phyloP scores from a whole-genome alignment of 2,888 invertebrate species.

The Sarcophaga rosellei region DNA sequence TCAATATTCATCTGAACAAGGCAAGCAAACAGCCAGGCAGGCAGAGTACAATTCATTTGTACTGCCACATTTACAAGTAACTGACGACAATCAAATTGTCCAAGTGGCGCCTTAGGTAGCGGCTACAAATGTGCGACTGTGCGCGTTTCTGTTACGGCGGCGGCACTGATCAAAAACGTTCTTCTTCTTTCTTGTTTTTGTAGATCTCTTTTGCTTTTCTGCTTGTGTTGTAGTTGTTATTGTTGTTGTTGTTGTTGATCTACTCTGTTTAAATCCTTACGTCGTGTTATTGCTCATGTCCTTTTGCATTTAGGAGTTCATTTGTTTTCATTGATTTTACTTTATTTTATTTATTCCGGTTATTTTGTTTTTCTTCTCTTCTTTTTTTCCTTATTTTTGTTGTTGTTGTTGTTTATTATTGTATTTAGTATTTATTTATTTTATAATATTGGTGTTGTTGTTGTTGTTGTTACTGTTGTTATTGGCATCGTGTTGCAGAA shows the following conservation, averaged over 20 bases:
- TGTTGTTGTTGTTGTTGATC: conserved; percentile 43
- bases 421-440: neutral
- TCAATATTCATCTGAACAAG: conserved; percentile 29
- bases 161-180: conserved; percentile 67
- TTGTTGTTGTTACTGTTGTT: neutral
- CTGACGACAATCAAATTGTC: conserved; percentile 69
- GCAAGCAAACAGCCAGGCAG: neutral
- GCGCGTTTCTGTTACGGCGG: conserved; percentile 66
- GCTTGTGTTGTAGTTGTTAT: neutral
- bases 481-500: conserved; percentile 53
- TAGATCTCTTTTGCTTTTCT: conserved; percentile 11
- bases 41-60: conserved; percentile 60
- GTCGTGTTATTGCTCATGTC: conserved; percentile 72
- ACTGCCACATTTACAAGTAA: conserved; percentile 68
- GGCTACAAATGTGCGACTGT: conserved; percentile 68
- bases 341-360: conserved; percentile 59
- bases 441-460: neutral
- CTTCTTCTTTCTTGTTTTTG: conserved; percentile 26
- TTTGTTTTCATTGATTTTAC: conserved; percentile 67
- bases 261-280: conserved; percentile 68
- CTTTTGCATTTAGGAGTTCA: conserved; percentile 70
- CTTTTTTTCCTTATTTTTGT: conserved; percentile 19
- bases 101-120: conserved; percentile 66
- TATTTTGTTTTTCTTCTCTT: conserved; percentile 14
- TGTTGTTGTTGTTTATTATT: neutral